These are phyloP conservation scores for Hyposmocoma kahamanoa DNA, from an alignment of 1,140 invertebrate species.

Conservation along the genomic window DNA sequence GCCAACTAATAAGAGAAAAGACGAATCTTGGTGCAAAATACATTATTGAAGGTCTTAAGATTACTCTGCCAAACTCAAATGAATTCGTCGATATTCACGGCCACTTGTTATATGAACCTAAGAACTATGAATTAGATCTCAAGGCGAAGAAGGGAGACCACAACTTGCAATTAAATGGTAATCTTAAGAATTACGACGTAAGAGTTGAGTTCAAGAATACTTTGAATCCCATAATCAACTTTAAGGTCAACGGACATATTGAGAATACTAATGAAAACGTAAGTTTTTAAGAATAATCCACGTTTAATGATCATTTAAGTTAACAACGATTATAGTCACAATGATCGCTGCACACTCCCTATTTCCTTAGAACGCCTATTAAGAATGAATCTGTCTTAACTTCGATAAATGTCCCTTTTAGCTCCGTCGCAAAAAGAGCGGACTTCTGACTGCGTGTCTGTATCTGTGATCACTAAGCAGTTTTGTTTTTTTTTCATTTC, in stretches of 20 bases:
- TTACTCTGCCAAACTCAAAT: constrained; percentile 60
- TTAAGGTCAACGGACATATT: constrained; percentile 60
- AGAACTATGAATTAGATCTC: constrained; percentile 61
- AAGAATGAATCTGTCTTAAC: no score
- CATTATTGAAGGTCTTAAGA: constrained; percentile 74
- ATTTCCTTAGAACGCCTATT: no score
- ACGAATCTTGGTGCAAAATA: constrained; percentile 62
- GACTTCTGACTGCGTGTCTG: no score
- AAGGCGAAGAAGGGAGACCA: constrained; percentile 73
- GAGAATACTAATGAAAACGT: no score
- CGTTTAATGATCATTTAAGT: no score
- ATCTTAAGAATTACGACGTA: constrained; percentile 46
- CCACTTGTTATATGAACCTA: constrained; percentile 53
- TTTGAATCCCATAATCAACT: constrained; percentile 75
- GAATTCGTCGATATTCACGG: constrained; percentile 72
- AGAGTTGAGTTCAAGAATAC: constrained; percentile 70
- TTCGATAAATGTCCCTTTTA: no score
- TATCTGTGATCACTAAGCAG: no score
- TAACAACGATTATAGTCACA: neutral
- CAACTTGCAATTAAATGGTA: constrained; percentile 58
- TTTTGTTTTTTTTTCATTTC: no score
- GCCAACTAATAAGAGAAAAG: constrained; percentile 43
- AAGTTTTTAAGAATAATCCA: no score
- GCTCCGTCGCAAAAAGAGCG: no score
- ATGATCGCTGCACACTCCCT: no score